A percentile compares a stretch with the other conserved stretches of the same genome.
phyloP scores from a whole-genome alignment of 53 echinoderm and acorn worm genomes.

The Antedon mediterranea region DNA sequence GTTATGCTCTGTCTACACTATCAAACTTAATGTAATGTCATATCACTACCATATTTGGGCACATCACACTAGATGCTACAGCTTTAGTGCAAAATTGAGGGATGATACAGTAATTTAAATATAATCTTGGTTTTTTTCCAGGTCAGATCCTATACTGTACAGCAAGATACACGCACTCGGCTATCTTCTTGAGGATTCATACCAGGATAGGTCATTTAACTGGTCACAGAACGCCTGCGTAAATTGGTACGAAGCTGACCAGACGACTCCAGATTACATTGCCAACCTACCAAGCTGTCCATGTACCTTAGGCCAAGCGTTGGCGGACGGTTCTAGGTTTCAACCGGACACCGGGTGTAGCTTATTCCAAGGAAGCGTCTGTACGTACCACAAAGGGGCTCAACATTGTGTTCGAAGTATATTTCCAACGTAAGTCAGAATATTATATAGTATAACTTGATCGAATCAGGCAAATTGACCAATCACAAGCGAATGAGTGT shows the following conservation, averaged over 20 bases:
- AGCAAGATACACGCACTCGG: conserved; percentile 64
- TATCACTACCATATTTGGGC: no score
- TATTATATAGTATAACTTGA: not conserved
- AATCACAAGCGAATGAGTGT: no score
- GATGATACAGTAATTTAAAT: no score
- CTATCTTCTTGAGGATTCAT: conserved; percentile 49
- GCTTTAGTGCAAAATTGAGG: no score
- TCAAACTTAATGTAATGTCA: no score
- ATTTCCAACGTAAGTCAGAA: not conserved
- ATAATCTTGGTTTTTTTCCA: no score
- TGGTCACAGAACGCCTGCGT: conserved; percentile 54
- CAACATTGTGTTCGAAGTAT: not conserved
- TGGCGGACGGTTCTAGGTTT: conserved; percentile 16
- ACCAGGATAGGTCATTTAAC: conserved; percentile 32
- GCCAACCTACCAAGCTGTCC: conserved; percentile 51
- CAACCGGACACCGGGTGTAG: not conserved
- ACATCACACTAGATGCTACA: no score
- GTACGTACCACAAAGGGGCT: not conserved
- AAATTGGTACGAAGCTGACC: conserved; percentile 22
- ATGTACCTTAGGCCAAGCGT: conserved; percentile 58
- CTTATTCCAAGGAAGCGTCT: not conserved
- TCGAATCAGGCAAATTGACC: no score
- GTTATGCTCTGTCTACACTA: no score
- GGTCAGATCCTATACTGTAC: conserved; percentile 32
- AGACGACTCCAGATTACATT: not conserved